Evolutionary conservation across 1,140 invertebrate species (phyloP).

Genomic region (Camponotus vicinus): DNA sequence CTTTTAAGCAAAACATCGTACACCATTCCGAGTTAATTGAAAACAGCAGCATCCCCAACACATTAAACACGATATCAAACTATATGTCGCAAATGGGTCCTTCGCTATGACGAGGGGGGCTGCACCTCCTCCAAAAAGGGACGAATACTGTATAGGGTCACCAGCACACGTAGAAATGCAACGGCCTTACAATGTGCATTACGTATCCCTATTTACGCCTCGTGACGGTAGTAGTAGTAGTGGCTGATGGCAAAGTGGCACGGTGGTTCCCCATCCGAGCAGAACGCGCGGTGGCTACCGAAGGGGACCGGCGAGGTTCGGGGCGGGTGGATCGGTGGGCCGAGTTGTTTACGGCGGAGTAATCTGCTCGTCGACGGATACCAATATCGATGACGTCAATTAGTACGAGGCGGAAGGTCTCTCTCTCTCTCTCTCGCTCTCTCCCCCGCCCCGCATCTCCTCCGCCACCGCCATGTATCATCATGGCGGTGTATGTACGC

Average conservation of each 20-base stretch:
- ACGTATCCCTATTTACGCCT: constrained; percentile 62
- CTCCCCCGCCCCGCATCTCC: constrained; percentile 41
- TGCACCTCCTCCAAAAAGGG: constrained; percentile 21
- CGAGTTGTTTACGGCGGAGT: constrained; percentile 85
- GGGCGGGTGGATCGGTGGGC: constrained; percentile 67
- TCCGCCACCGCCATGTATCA: constrained; percentile 81
- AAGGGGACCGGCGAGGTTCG: constrained; percentile 63
- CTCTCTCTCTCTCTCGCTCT: constrained; percentile 51
- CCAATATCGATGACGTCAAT: constrained; percentile 87
- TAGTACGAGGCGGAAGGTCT: constrained; percentile 82
- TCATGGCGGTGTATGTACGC: constrained; percentile 83
- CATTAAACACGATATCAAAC: constrained; percentile 60
- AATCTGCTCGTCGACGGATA: constrained; percentile 86
- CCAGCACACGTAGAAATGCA: constrained; percentile 10
- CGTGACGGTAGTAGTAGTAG: constrained; percentile 36
- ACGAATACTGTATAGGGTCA: constrained; percentile 41
- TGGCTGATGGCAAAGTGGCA: constrained; percentile 74
- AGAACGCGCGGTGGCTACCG: constrained; percentile 55
- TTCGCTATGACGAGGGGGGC: constrained; percentile 22
- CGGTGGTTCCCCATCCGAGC: constrained; percentile 67
- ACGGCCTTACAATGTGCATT: constrained; percentile 40
- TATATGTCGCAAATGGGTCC: constrained; percentile 57
- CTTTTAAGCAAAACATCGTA: constrained; percentile 40
- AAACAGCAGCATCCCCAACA: constrained; percentile 54
- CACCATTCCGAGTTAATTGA: constrained; percentile 50